phyloP scores from a whole-genome alignment of 2,113 vertebrate species.

The Lepisosteus oculatus region DNA sequence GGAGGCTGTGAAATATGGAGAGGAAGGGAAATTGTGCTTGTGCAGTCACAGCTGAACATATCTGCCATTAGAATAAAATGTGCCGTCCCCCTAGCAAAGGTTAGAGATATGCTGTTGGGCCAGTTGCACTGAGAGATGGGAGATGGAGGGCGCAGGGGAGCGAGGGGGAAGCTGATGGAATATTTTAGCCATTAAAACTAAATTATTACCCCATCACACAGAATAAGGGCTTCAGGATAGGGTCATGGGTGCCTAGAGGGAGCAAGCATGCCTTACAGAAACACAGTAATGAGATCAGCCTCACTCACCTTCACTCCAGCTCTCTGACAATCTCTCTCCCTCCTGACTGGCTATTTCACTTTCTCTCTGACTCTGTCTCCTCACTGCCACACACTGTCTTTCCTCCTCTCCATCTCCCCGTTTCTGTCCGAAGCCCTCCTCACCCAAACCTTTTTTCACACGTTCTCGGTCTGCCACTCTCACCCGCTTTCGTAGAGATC shows the following conservation, averaged over 20 bases:
- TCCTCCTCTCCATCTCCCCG: slow-evolving; percentile 27
- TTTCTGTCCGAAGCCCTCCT: slow-evolving; percentile 34
- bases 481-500: background rate
- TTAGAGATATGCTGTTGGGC: slow-evolving; percentile 59
- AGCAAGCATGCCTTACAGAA: slow-evolving; percentile 22
- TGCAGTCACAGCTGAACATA: slow-evolving; percentile 53
- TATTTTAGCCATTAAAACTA: slow-evolving; percentile 70
- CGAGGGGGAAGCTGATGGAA: slow-evolving; percentile 41
- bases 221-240: slow-evolving; percentile 38
- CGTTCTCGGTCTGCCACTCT: background rate
- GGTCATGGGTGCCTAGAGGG: slow-evolving; percentile 56
- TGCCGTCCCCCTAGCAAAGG: slow-evolving; percentile 71
- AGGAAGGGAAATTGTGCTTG: slow-evolving; percentile 52
- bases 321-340: slow-evolving; percentile 4
- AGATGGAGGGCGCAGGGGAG: slow-evolving; percentile 9
- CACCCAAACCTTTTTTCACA: background rate
- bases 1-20: slow-evolving; percentile 44
- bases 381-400: slow-evolving; percentile 26
- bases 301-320: slow-evolving; percentile 36
- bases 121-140: slow-evolving; percentile 30
- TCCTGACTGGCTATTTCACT: background rate
- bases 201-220: slow-evolving; percentile 63
- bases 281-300: slow-evolving; percentile 64
- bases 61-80: slow-evolving; percentile 72
- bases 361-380: slow-evolving; percentile 30